Conservation (phyloP, 1,140 invertebrate genomes). For the Samia ricini region DNA sequence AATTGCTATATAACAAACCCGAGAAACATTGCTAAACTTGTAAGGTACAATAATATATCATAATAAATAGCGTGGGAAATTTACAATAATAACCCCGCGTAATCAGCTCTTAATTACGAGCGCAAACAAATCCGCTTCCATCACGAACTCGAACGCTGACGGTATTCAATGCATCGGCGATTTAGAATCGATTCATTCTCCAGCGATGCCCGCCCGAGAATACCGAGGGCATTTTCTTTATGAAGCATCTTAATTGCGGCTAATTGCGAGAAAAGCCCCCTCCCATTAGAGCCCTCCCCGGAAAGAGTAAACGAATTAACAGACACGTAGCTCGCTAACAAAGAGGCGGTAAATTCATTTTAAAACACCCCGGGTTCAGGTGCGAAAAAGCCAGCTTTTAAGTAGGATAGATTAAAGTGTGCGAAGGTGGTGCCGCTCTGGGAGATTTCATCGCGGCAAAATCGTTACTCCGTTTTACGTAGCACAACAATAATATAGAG, state of each 20-base stretch:
- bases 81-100: slow-evolving; percentile 11
- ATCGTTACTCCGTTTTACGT: slow-evolving; percentile 24
- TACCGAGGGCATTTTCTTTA: slow-evolving; percentile 34
- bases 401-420: slow-evolving; percentile 63
- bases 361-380: slow-evolving; percentile 62
- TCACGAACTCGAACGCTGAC: slow-evolving; percentile 1
- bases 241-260: slow-evolving; percentile 66
- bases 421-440: slow-evolving; percentile 16
- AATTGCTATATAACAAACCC: not conserved
- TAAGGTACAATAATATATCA: no score
- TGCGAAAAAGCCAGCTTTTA: slow-evolving; percentile 65
- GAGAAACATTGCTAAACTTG: not conserved
- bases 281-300: slow-evolving; percentile 53
- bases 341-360: slow-evolving; percentile 65
- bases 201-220: slow-evolving; percentile 25
- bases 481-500: slow-evolving; percentile 11
- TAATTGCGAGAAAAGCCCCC: slow-evolving; percentile 68
- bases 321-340: slow-evolving; percentile 54
- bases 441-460: slow-evolving; percentile 19
- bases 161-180: slow-evolving; percentile 23
- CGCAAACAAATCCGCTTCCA: slow-evolving; percentile 19
- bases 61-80: slow-evolving; percentile 17
- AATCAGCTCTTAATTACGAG: slow-evolving; percentile 26
- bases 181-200: slow-evolving; percentile 22
- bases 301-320: slow-evolving; percentile 72